Evolutionary conservation across 2,888 invertebrate species (phyloP), one percentile per base, ranked within the genome.

Genomic region (Pimpla rufipes): DNA sequence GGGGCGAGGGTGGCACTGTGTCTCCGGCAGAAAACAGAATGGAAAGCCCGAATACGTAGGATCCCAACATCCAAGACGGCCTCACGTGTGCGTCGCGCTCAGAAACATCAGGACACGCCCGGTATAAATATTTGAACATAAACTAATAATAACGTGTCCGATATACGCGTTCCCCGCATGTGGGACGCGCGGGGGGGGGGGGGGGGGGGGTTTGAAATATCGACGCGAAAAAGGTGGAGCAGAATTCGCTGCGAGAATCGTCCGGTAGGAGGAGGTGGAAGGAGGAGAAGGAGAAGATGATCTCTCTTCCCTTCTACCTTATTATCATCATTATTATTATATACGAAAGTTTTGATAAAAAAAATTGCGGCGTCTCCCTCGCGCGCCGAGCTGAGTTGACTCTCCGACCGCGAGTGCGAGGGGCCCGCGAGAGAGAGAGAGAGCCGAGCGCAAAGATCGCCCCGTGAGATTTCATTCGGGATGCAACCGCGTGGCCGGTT

Each of bases 111-210:
- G 16, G 62, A 70, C 64, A n/a, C 40, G 57, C 21, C n/a, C 55
- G 71, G 66, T 76, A 89, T 91, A 91, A 92, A 92, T 91, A 91
- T 91, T 92, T 91, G 86, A 89, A 90, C 89, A 89, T 55, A 42
- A 90, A 91, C 92, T 91, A 91, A 91, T 92, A 92, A 92, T 91
- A 82, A 75, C 47, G 59, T 59, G 29, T 29, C 29, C 5, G 18
- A 16, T 70, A 52, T 67, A 21, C 13, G n/a, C 47, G 7, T n/a
- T n/a, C n/a, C 29, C 29, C 29, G 29, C n/a, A n/a, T 29, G 29
- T 5, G 29, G 5, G 29, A 29, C 2, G 29, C 29, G 29, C 29
- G 29, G 29, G 29, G 29, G 29, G 29, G 5, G 2, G 29, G 52
- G 37, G 47, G 23, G 18, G 13, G 6, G 6, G 42, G 16, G 40